Evolutionary conservation across 2,888 invertebrate species (phyloP).

Genomic region (Alcis repandata): DNA sequence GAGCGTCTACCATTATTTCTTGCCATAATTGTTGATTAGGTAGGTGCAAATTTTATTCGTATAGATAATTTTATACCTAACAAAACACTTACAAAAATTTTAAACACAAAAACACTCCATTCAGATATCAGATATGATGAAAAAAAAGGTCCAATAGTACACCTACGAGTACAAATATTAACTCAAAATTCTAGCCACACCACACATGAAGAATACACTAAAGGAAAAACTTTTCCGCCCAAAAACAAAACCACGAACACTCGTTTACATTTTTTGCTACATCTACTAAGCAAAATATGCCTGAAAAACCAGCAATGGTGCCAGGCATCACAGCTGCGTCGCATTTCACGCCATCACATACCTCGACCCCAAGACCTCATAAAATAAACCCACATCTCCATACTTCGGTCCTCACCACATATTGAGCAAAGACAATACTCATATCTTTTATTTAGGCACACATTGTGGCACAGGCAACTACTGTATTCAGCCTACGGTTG

Average conservation of each 20-base stretch:
- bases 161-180: not conserved
- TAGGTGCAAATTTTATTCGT: no score
- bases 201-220: not conserved
- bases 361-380: slow-evolving; percentile 4
- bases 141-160: no score
- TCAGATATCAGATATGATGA: no score
- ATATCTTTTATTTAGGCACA: slow-evolving; percentile 64
- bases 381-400: slow-evolving; percentile 2
- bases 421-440: slow-evolving; percentile 53
- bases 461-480: slow-evolving; percentile 56
- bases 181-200: not conserved
- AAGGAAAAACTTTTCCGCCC: not conserved
- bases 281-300: not conserved
- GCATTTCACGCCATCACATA: slow-evolving; percentile 26
- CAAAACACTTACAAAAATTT: no score
- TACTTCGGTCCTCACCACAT: slow-evolving; percentile 7
- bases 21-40: no score
- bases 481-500: slow-evolving; percentile 55
- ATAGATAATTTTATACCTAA: no score
- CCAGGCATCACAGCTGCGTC: slow-evolving; percentile 37
- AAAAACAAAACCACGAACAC: not conserved
- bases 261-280: not conserved
- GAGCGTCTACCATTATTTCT: no score
- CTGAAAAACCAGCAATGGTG: slow-evolving; percentile 12
- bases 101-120: no score